Conservation (phyloP, 2,113 vertebrate genomes). For the Chaenocephalus aceratus region DNA sequence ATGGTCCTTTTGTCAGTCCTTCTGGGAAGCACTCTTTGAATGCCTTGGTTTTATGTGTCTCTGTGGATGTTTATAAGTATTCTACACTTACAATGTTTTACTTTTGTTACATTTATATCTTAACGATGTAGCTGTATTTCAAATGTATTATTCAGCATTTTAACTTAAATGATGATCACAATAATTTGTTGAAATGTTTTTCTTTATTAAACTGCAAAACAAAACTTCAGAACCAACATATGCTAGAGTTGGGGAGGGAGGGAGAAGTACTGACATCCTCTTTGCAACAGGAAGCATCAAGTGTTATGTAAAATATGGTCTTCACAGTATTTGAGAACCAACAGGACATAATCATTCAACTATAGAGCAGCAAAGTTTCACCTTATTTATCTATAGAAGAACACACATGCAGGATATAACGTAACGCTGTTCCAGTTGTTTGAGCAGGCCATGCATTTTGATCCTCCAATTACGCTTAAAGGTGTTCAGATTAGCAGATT, state of each 20-base stretch:
- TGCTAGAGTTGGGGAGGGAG: not conserved
- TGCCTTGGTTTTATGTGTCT: not conserved
- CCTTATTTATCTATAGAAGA: not conserved
- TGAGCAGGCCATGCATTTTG: conserved; percentile 17
- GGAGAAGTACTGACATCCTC: conserved; percentile 44
- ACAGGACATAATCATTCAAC: not conserved
- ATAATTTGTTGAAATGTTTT: too few species aligned
- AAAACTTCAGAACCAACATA: conserved; percentile 25
- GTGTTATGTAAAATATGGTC: conserved; percentile 41
- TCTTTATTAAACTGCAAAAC: conserved; percentile 4
- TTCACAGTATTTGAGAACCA: conserved; percentile 16
- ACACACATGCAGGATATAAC: not conserved
- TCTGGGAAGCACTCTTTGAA: not conserved
- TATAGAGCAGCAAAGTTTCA: not conserved
- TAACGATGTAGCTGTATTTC: not conserved
- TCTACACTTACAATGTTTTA: not conserved
- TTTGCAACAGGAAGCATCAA: conserved; percentile 56
- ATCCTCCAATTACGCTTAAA: conserved; percentile 33
- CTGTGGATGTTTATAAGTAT: not conserved
- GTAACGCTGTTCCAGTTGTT: not conserved
- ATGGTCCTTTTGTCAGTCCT: not conserved
- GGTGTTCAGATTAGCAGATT: conserved; percentile 59
- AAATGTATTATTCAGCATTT: not conserved
- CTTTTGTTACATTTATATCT: not conserved
- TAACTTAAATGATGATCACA: not conserved